Evolutionary conservation across 2,113 vertebrate genomes (phyloP).

Genomic region (Brienomyrus brachyistius): DNA sequence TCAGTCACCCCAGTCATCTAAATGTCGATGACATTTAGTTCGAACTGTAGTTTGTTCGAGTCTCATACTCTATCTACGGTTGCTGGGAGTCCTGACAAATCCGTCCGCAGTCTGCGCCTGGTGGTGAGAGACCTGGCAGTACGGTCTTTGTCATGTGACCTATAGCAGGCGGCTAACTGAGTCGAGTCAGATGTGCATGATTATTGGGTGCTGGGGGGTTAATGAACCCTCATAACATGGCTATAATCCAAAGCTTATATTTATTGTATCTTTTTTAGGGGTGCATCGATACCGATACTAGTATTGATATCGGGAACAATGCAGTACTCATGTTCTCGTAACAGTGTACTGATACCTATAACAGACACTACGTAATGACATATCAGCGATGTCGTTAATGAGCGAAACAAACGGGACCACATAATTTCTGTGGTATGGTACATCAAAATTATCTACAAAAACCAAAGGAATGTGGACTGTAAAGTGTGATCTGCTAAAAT

Average conservation of each 20-base stretch:
- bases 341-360: background rate
- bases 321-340: background rate
- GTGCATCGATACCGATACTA: background rate
- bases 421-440: background rate
- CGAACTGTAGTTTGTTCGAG: background rate
- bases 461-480: background rate
- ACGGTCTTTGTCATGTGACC: background rate
- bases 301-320: background rate
- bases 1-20: background rate
- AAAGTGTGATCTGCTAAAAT: background rate
- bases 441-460: background rate
- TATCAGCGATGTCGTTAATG: background rate
- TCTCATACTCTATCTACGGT: background rate
- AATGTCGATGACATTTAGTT: background rate
- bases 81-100: background rate
- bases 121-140: background rate
- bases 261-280: background rate
- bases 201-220: background rate
- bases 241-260: background rate
- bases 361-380: background rate
- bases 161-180: background rate
- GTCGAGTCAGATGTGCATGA: background rate
- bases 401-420: background rate
- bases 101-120: background rate
- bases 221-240: background rate